Percentiles rank a stretch among this genome's conserved stretches.
These are phyloP conservation scores for Myrmophylax atrothorax DNA, from an alignment of 2,113 vertebrate species.

Conservation along the genomic window DNA sequence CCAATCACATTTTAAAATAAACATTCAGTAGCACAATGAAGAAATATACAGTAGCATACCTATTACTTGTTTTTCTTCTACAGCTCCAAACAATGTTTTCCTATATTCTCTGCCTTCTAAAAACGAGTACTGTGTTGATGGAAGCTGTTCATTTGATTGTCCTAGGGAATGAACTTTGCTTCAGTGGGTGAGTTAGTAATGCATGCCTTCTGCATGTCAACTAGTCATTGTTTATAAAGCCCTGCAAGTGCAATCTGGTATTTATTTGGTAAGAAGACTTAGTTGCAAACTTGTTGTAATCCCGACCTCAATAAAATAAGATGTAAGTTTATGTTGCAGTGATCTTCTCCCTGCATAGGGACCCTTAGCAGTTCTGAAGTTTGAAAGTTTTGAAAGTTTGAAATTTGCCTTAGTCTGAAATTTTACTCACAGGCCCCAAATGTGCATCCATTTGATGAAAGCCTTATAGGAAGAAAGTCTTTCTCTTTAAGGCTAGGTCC, in stretches of 20 bases:
- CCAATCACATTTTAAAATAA: slow-evolving; percentile 3
- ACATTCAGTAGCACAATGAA: background rate
- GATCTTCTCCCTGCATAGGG: background rate
- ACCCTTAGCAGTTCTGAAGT: background rate
- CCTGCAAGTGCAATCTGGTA: background rate
- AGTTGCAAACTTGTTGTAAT: background rate
- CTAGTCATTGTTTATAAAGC: background rate
- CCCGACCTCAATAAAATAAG: background rate
- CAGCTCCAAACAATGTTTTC: background rate
- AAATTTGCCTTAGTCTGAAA: background rate
- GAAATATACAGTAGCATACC: background rate
- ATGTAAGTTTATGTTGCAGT: background rate
- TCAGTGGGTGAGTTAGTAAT: background rate
- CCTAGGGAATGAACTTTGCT: background rate
- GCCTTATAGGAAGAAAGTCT: background rate
- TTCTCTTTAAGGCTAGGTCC: background rate
- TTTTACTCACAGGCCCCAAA: background rate
- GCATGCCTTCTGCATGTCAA: background rate
- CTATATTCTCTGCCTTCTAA: background rate
- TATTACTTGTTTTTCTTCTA: background rate
- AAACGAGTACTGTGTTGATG: background rate
- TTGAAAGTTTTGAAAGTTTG: background rate
- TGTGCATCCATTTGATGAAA: background rate
- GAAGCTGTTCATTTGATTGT: background rate
- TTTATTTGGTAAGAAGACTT: background rate